These are phyloP conservation scores for Acipenser transmontanus DNA, from an alignment of 2,797 vertebrate genomes.

Conservation along the genomic window DNA sequence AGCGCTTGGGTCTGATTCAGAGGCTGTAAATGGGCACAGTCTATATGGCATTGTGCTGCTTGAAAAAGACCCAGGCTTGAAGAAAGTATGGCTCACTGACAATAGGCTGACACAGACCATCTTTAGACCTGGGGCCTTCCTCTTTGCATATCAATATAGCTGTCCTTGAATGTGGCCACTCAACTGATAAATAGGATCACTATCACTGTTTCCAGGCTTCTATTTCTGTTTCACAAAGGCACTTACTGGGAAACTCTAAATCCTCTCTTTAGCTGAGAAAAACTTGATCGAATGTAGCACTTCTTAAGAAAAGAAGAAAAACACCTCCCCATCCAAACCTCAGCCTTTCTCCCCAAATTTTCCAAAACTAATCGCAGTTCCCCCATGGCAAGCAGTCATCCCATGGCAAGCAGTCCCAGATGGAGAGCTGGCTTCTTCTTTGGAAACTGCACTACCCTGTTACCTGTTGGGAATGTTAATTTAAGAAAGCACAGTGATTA, in stretches of 20 bases:
- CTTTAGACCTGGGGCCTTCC: constrained; percentile 49
- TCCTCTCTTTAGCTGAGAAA: constrained; percentile 33
- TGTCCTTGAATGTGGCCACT: constrained; percentile 70
- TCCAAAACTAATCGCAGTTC: too few relatives aligned
- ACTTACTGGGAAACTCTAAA: constrained; percentile 63
- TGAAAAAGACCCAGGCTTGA: constrained; percentile 40
- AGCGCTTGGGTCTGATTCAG: constrained; percentile 48
- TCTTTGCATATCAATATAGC: constrained; percentile 78
- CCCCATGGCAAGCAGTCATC: too few relatives aligned
- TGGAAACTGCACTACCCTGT: too few relatives aligned
- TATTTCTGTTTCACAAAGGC: constrained; percentile 54
- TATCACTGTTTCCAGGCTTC: constrained; percentile 62
- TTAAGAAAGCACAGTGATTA: too few relatives aligned
- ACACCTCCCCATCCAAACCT: not conserved
- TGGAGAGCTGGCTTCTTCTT: too few relatives aligned
- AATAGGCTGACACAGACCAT: constrained; percentile 39
- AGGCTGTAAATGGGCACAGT: constrained; percentile 49
- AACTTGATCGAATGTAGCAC: constrained; percentile 37
- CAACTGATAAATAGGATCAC: constrained; percentile 76
- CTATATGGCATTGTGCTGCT: constrained; percentile 52
- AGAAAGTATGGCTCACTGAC: constrained; percentile 50
- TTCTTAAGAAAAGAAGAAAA: constrained; percentile 8
- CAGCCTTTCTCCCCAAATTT: not conserved
- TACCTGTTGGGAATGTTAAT: too few relatives aligned
- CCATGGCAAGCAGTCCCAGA: too few relatives aligned